A percentile compares a stretch with the other conserved stretches of the same genome.
phyloP scores from a whole-genome alignment of 2,113 vertebrate species.

The Apteryx owenii region DNA sequence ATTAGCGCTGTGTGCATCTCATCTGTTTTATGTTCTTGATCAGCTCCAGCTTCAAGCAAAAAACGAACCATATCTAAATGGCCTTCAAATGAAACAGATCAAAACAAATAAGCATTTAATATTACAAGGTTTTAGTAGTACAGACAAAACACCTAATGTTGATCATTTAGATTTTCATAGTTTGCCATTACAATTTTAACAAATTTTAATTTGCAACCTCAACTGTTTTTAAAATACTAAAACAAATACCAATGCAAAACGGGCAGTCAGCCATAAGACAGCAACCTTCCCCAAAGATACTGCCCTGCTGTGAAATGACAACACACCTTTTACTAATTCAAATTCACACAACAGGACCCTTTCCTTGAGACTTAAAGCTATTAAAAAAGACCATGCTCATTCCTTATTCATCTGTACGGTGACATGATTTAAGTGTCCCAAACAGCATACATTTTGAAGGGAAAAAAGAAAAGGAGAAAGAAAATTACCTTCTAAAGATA shows the following conservation, averaged over 20 bases:
- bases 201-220: not conserved
- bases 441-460: not conserved
- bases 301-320: not conserved
- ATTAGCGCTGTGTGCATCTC: slow-evolving; percentile 99
- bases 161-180: not conserved
- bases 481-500: not conserved
- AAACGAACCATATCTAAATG: slow-evolving; percentile 99
- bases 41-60: slow-evolving; percentile 97
- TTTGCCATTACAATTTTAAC: not conserved
- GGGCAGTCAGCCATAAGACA: not conserved
- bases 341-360: not conserved
- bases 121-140: not conserved
- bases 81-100: slow-evolving; percentile 80
- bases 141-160: not conserved
- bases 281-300: not conserved
- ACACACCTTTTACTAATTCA: not conserved
- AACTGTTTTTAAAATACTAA: not conserved
- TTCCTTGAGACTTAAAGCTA: not conserved
- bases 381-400: not conserved
- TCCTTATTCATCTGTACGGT: not conserved
- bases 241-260: not conserved
- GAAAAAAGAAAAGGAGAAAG: too few relatives aligned
- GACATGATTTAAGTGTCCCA: not conserved
- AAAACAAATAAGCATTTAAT: not conserved
- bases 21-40: slow-evolving; percentile 99